phyloP scores from a whole-genome alignment of 2,888 invertebrate genomes.

The Tanaodytes sp. region DNA sequence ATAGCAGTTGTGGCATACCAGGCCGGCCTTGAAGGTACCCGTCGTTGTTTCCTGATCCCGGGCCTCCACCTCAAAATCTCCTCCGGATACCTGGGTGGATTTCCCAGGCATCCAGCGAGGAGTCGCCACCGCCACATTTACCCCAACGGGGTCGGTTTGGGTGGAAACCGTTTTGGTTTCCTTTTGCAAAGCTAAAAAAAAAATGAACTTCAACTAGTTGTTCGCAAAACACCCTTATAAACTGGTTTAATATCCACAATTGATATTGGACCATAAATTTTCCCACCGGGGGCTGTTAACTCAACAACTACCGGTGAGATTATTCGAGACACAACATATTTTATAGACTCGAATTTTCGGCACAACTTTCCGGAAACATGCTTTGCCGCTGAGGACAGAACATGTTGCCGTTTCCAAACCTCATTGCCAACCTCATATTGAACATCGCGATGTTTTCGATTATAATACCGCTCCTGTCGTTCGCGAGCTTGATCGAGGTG shows the following conservation, averaged over 20 bases:
- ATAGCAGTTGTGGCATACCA: no score
- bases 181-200: neutral
- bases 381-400: constrained; percentile 8
- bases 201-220: neutral
- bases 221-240: constrained; percentile 11
- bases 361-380: constrained; percentile 17
- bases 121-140: constrained; percentile 4
- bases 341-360: constrained; percentile 7
- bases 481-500: constrained; percentile 20
- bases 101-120: neutral
- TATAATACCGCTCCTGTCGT: constrained; percentile 15
- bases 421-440: constrained; percentile 27
- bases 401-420: constrained; percentile 28
- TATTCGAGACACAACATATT: constrained; percentile 7
- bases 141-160: constrained; percentile 1
- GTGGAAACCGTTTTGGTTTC: neutral
- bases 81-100: constrained; percentile 5
- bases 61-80: no score
- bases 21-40: no score
- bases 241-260: constrained; percentile 24
- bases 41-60: no score
- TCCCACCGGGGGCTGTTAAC: constrained; percentile 7
- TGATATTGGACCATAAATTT: constrained; percentile 16
- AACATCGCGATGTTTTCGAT: constrained; percentile 19
- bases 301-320: constrained; percentile 22